These are phyloP conservation scores for Trissonchulus latispiculum DNA, from an alignment of 2,888 invertebrate genomes.

Conservation along the genomic window DNA sequence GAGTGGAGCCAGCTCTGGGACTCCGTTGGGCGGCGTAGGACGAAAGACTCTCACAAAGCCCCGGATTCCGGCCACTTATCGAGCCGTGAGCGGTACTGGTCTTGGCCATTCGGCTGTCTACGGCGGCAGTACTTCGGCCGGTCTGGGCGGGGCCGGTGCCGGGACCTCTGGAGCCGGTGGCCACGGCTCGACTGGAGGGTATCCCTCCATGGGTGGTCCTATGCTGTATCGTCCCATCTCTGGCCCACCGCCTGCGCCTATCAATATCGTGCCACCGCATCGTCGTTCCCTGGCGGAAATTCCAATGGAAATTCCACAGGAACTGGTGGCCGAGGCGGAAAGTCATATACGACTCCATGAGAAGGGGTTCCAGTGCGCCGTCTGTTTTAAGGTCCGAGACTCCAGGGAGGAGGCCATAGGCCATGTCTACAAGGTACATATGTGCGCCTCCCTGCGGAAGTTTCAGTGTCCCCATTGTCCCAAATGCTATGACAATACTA, in stretches of 20 bases:
- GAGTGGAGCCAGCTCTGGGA: neutral
- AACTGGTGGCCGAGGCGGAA: constrained; percentile 16
- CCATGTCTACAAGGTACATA: constrained; percentile 17
- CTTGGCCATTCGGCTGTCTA: neutral
- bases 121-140: neutral
- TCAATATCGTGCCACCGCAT: constrained; percentile 16
- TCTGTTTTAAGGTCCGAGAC: constrained; percentile 8
- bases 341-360: constrained; percentile 14
- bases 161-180: neutral
- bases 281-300: constrained; percentile 12
- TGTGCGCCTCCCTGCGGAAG: constrained; percentile 11
- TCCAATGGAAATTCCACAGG: constrained; percentile 18
- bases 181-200: no score
- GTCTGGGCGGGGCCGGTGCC: neutral
- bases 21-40: neutral
- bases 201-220: constrained; percentile 6
- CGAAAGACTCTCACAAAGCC: neutral
- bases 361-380: constrained; percentile 17
- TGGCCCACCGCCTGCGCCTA: constrained; percentile 8
- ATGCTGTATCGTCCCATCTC: constrained; percentile 15
- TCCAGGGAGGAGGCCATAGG: constrained; percentile 16
- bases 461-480: constrained; percentile 18
- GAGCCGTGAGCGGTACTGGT: neutral
- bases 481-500: constrained; percentile 17
- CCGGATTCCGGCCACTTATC: neutral